A percentile compares a stretch with the other conserved stretches of the same genome.
Evolutionary conservation across 1,140 invertebrate species (phyloP).

Genomic region (Zaprionus davidi): DNA sequence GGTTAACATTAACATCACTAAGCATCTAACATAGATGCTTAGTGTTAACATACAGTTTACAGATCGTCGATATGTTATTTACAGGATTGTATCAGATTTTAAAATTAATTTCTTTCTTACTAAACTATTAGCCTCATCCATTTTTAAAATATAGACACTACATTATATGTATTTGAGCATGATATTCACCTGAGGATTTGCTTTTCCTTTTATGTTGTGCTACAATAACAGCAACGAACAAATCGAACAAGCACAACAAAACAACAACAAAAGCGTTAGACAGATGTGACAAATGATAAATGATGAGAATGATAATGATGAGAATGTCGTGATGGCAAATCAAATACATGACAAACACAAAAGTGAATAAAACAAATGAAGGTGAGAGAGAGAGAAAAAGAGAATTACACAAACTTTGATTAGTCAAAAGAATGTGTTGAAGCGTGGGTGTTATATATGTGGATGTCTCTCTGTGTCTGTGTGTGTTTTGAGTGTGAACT

Average conservation of each 20-base stretch:
- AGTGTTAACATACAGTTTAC: no score
- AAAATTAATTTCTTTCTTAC: background rate
- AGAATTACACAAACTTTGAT: constrained; percentile 49
- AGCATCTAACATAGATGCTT: no score
- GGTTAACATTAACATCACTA: no score
- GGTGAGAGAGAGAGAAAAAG: constrained; percentile 48
- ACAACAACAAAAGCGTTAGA: constrained; percentile 68
- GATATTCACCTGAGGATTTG: constrained; percentile 84
- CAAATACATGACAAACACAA: constrained; percentile 24
- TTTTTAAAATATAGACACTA: background rate
- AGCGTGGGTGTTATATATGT: constrained; percentile 18
- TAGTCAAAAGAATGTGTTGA: constrained; percentile 40
- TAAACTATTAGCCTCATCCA: background rate
- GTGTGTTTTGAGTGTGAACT: constrained; percentile 7
- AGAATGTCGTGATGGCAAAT: constrained; percentile 46
- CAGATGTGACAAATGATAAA: constrained; percentile 40
- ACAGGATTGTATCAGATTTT: no score
- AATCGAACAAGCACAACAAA: constrained; percentile 49
- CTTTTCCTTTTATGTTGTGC: constrained; percentile 86
- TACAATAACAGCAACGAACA: constrained; percentile 72
- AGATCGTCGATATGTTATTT: no score
- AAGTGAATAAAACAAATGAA: constrained; percentile 3
- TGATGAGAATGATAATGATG: constrained; percentile 38
- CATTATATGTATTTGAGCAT: constrained; percentile 19
- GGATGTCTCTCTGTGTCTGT: constrained; percentile 8